A percentile compares a stretch with the other conserved stretches of the same genome.
Conservation (phyloP, 2,113 vertebrate genomes). For the Rhabdornis inornatus region DNA sequence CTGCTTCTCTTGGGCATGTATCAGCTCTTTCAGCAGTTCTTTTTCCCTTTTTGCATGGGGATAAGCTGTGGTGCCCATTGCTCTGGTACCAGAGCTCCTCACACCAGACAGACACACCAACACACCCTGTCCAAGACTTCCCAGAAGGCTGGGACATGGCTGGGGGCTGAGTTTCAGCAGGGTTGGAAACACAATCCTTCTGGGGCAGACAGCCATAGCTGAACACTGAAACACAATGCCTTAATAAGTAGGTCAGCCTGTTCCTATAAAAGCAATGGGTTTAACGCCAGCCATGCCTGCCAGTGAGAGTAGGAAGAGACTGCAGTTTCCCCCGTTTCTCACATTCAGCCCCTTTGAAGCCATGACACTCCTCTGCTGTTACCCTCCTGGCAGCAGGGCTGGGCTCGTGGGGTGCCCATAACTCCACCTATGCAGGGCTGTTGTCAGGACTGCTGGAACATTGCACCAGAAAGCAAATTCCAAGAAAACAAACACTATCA, state of each 20-base stretch:
- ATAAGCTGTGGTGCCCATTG: rapidly evolving
- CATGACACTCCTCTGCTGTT: rapidly evolving
- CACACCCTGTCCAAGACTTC: background rate
- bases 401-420: rapidly evolving
- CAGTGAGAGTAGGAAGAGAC: background rate
- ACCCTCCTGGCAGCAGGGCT: background rate
- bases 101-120: rapidly evolving
- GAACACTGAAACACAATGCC: constrained; percentile 19
- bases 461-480: constrained; percentile 31
- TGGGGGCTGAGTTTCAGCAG: background rate
- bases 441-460: background rate
- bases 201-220: background rate
- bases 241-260: constrained; percentile 54
- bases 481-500: constrained; percentile 62
- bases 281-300: background rate
- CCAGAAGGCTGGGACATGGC: background rate
- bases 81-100: background rate
- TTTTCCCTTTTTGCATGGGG: background rate
- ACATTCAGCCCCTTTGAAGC: background rate
- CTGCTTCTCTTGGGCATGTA: background rate
- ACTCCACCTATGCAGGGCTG: background rate
- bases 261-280: constrained; percentile 1
- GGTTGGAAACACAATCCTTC: background rate
- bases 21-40: background rate
- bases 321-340: rapidly evolving